Evolutionary conservation across 2,797 vertebrate species (phyloP).

Genomic region (Tokudaia muenninki): DNA sequence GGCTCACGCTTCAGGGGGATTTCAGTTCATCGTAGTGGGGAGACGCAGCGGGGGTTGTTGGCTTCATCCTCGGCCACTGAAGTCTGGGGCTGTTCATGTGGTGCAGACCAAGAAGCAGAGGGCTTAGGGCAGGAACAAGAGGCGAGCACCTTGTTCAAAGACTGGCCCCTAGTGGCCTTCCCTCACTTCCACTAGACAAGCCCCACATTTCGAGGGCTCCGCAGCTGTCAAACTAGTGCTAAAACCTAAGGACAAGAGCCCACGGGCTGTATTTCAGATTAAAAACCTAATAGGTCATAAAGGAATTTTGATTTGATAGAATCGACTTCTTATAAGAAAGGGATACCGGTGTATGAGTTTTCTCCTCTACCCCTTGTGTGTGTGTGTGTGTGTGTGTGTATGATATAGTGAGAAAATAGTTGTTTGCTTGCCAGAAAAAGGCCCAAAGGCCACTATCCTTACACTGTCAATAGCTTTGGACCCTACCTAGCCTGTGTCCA

Average conservation of each 20-base stretch:
- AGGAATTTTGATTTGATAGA: not conserved
- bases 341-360: no score
- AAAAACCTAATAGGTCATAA: not conserved
- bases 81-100: not conserved
- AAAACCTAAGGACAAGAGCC: not conserved
- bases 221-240: not conserved
- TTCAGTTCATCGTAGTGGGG: not conserved
- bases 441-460: not conserved
- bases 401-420: no score
- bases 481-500: not conserved
- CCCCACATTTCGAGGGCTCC: not conserved
- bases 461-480: not conserved
- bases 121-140: not conserved
- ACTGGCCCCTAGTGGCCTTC: not conserved
- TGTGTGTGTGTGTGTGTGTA: not conserved
- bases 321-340: not conserved
- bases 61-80: not conserved
- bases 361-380: not conserved
- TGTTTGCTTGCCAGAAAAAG: not conserved
- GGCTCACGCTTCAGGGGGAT: not conserved
- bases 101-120: not conserved
- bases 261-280: not conserved
- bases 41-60: no score
- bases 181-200: not conserved
- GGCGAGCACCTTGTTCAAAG: not conserved